phyloP scores from a whole-genome alignment of 1,140 invertebrate species.

The Marisa cornuarietis region DNA sequence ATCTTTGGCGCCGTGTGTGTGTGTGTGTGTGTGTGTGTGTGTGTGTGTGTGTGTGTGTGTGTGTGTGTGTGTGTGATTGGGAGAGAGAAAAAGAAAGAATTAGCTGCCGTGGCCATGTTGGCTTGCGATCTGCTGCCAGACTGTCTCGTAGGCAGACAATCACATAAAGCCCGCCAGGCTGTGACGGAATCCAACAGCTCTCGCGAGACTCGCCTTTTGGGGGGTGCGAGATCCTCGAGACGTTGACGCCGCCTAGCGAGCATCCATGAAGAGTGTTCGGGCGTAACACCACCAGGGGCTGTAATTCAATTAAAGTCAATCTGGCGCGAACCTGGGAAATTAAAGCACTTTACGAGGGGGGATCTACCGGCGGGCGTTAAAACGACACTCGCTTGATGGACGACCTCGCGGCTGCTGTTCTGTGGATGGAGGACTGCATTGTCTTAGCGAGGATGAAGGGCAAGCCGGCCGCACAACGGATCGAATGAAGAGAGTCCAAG shows the following conservation, averaged over 20 bases:
- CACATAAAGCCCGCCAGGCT: constrained; percentile 6
- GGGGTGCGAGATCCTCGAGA: constrained; percentile 1
- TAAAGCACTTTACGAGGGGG: constrained; percentile 19
- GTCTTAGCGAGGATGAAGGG: not conserved
- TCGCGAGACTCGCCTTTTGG: constrained; percentile 6
- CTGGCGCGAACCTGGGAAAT: constrained; percentile 28
- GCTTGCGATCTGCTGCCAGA: not conserved
- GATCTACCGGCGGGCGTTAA: constrained; percentile 20
- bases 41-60: constrained; percentile 10
- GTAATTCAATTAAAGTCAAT: constrained; percentile 30
- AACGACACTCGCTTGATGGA: constrained; percentile 18
- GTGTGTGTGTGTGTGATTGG: not conserved
- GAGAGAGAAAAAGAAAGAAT: not conserved
- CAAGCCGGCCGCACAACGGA: too few species aligned
- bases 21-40: not conserved
- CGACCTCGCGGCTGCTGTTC: not conserved
- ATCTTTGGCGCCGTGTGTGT: too few species aligned
- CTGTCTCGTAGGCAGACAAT: not conserved
- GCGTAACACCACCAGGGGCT: constrained; percentile 17
- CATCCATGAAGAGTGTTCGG: constrained; percentile 17
- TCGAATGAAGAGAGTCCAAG: too few species aligned
- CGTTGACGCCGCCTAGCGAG: constrained; percentile 1
- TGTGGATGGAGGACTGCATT: not conserved
- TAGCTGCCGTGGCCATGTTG: not conserved
- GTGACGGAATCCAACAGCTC: constrained; percentile 25